Conservation (phyloP, 2,888 invertebrate species). For the Homarus gammarus region DNA sequence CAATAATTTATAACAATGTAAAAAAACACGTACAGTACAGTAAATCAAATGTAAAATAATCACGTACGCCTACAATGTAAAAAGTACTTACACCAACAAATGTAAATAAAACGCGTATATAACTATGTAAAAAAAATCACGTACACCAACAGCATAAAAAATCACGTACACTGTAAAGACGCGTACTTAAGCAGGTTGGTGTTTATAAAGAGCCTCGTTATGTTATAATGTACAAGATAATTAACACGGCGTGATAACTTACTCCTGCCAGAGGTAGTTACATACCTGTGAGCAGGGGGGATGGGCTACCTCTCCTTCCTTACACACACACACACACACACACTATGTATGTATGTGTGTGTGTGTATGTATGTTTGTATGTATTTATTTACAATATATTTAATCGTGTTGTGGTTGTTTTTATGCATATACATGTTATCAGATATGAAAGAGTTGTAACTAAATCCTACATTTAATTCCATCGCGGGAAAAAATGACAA, state of each 20-base stretch:
- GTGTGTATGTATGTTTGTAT: neutral
- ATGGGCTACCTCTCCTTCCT: too few species aligned
- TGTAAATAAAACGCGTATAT: neutral
- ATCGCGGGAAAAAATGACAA: neutral
- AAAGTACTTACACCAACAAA: too few species aligned
- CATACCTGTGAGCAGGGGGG: too few species aligned
- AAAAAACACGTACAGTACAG: too few species aligned
- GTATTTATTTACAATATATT: neutral
- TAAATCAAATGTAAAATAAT: too few species aligned
- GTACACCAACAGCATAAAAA: too few species aligned
- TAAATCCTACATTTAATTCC: neutral
- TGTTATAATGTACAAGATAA: neutral
- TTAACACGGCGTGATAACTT: neutral
- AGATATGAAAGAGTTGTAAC: too few species aligned
- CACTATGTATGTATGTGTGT: neutral
- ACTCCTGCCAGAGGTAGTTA: neutral
- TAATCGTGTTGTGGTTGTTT: neutral
- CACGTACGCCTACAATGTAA: too few species aligned
- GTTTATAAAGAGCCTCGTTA: slow-evolving; percentile 10
- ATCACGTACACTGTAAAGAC: too few species aligned
- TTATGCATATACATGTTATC: neutral
- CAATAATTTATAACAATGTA: too few species aligned
- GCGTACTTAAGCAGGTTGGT: too few species aligned
- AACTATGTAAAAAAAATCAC: neutral
- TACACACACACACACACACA: neutral